Conservation (phyloP, 2,113 vertebrate species). For the Psettodes erumei region DNA sequence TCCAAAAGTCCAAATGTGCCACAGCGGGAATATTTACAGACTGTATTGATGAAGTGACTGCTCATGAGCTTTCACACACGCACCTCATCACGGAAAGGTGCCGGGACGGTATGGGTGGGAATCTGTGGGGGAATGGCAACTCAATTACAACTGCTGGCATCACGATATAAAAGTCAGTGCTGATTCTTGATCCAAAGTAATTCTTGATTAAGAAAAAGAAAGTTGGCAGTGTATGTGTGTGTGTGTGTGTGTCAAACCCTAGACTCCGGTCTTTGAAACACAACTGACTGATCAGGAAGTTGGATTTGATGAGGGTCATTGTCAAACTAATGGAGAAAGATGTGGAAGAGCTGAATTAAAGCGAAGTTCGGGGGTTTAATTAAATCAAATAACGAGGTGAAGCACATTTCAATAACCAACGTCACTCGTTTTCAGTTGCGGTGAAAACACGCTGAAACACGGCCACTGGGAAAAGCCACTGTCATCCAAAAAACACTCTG, state of each 20-base stretch:
- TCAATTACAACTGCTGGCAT: not conserved
- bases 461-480: not conserved
- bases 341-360: too few relatives aligned
- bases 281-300: not conserved
- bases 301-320: not conserved
- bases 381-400: too few relatives aligned
- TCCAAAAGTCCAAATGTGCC: slow-evolving; percentile 19
- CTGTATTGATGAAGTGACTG: slow-evolving; percentile 23
- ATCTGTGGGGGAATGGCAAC: not conserved
- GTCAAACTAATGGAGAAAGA: too few relatives aligned
- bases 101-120: not conserved
- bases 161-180: not conserved
- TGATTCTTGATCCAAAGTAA: not conserved
- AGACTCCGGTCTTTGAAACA: not conserved
- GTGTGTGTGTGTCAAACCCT: not conserved
- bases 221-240: not conserved
- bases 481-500: not conserved
- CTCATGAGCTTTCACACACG: slow-evolving; percentile 5
- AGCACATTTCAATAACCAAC: too few relatives aligned
- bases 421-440: too few relatives aligned
- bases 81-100: not conserved
- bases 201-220: not conserved
- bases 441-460: too few relatives aligned
- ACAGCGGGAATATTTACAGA: slow-evolving; percentile 37
- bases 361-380: too few relatives aligned